phyloP scores from a whole-genome alignment of 2,888 invertebrate species.

The Venusia cambrica region DNA sequence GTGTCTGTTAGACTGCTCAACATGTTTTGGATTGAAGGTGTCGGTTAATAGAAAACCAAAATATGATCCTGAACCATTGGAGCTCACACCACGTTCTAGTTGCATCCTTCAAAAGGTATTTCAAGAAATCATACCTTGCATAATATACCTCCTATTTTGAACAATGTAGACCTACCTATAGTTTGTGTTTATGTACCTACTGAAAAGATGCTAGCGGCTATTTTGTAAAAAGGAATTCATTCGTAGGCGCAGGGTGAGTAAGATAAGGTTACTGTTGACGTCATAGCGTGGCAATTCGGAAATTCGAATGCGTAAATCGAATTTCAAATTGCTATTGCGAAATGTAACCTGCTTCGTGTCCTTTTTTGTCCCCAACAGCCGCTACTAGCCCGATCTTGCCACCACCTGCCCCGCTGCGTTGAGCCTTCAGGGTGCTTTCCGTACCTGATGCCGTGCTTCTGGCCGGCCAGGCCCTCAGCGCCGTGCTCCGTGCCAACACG shows the following conservation, averaged over 20 bases:
- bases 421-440: conserved; percentile 64
- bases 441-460: conserved; percentile 68
- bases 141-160: too few species aligned
- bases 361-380: conserved; percentile 48
- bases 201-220: too few species aligned
- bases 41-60: conserved; percentile 46
- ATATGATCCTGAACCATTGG: conserved; percentile 46
- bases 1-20: conserved; percentile 43
- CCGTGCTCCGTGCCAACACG: conserved; percentile 55
- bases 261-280: too few species aligned
- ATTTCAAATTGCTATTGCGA: too few species aligned
- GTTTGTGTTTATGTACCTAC: too few species aligned
- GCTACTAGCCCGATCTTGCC: conserved; percentile 52
- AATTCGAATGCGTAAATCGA: too few species aligned
- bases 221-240: too few species aligned
- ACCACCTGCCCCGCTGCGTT: conserved; percentile 57
- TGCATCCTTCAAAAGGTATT: conserved; percentile 44
- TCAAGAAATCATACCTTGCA: too few species aligned
- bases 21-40: conserved; percentile 53
- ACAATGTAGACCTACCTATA: too few species aligned
- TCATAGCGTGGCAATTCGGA: too few species aligned
- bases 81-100: conserved; percentile 62
- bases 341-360: too few species aligned
- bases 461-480: conserved; percentile 60
- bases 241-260: too few species aligned